Conservation (phyloP, 1,140 invertebrate species). For the Euura lappo region DNA sequence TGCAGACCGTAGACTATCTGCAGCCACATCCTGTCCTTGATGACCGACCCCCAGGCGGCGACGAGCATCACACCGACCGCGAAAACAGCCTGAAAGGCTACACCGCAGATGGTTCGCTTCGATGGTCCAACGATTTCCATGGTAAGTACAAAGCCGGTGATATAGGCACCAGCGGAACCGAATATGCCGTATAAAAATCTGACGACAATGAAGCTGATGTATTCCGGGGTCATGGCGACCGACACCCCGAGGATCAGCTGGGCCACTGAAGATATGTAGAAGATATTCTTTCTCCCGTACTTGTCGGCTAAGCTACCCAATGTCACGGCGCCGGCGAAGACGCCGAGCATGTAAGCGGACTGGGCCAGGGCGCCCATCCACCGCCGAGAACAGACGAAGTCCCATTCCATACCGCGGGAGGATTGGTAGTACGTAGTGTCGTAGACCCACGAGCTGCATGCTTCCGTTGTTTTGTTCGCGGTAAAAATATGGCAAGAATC, state of each 20-base stretch:
- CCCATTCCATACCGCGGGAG: constrained; percentile 80
- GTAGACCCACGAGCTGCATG: constrained; percentile 73
- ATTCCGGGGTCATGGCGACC: constrained; percentile 78
- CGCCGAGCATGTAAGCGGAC: constrained; percentile 87
- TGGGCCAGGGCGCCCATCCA: constrained; percentile 85
- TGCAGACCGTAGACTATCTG: constrained; percentile 84
- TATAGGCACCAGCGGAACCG: constrained; percentile 83
- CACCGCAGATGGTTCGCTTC: constrained; percentile 81
- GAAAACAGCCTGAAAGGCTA: constrained; percentile 81
- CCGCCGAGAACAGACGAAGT: constrained; percentile 81
- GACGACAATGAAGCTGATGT: constrained; percentile 72
- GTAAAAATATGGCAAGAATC: constrained; percentile 66
- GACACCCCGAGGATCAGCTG: constrained; percentile 75
- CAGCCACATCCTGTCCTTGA: constrained; percentile 75
- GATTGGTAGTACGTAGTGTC: constrained; percentile 73
- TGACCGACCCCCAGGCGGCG: constrained; percentile 79
- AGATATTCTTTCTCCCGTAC: constrained; percentile 81
- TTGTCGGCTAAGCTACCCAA: constrained; percentile 89
- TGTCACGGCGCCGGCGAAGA: constrained; percentile 82
- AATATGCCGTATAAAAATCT: constrained; percentile 81
- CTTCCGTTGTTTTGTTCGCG: constrained; percentile 52
- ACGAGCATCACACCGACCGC: constrained; percentile 84
- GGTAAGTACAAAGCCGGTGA: constrained; percentile 83
- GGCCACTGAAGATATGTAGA: constrained; percentile 75
- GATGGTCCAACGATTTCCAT: constrained; percentile 87